Percentiles rank a stretch among this genome's conserved stretches.
These are phyloP conservation scores for Ichneumoninae sp. DNA, from an alignment of 2,888 invertebrate species.

Conservation along the genomic window DNA sequence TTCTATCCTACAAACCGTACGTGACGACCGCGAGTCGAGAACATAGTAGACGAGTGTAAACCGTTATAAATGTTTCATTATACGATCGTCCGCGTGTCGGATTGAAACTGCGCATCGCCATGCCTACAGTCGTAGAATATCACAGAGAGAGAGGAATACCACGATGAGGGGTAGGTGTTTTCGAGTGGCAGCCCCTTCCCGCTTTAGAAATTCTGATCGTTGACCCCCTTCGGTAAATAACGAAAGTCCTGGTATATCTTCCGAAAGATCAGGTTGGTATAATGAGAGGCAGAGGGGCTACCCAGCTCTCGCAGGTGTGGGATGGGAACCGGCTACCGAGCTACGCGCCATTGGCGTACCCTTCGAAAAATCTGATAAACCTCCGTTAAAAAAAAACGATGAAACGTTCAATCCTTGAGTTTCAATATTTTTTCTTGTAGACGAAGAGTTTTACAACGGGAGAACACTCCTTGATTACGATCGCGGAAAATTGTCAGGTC, in stretches of 20 bases:
- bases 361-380: constrained; percentile 70
- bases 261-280: constrained; percentile 83
- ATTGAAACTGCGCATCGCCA: constrained; percentile 30
- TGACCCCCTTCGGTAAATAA: constrained; percentile 82
- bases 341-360: constrained; percentile 82
- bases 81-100: constrained; percentile 18
- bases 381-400: not conserved
- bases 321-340: constrained; percentile 82
- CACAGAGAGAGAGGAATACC: constrained; percentile 68
- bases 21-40: constrained; percentile 39
- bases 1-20: constrained; percentile 21
- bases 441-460: not conserved
- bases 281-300: constrained; percentile 80
- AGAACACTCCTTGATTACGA: not conserved
- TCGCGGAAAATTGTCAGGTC: constrained; percentile 17
- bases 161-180: constrained; percentile 75
- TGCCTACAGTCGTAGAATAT: constrained; percentile 44
- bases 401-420: not conserved
- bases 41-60: constrained; percentile 27
- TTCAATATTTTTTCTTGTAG: not conserved
- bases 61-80: constrained; percentile 53
- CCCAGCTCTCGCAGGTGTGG: constrained; percentile 82
- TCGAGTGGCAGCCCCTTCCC: constrained; percentile 61
- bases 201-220: constrained; percentile 76
- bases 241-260: constrained; percentile 82